phyloP scores from a whole-genome alignment of 2,888 invertebrate genomes.

The Adelphocoris suturalis region DNA sequence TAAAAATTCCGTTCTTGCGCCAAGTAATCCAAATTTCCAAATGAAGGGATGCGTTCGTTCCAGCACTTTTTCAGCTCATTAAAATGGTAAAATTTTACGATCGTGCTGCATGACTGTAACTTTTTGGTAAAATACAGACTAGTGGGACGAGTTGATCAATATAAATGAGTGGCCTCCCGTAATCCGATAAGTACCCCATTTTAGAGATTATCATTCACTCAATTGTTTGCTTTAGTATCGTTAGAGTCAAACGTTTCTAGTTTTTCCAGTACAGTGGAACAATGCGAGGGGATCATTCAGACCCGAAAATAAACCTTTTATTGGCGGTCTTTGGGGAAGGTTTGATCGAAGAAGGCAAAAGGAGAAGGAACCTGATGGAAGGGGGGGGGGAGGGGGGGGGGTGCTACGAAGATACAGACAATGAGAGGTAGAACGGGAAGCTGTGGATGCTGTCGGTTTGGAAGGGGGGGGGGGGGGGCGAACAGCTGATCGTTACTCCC shows the following conservation, averaged over 20 bases:
- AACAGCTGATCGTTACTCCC: constrained; percentile 70
- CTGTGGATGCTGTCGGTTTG: background rate
- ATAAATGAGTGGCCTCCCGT: too few species aligned
- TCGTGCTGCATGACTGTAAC: too few species aligned
- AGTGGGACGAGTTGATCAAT: too few species aligned
- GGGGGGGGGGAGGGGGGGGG: background rate
- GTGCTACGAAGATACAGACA: constrained; percentile 33
- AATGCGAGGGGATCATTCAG: background rate
- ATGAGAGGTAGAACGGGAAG: constrained; percentile 20
- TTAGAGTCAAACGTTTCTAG: background rate
- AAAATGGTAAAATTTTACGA: too few species aligned
- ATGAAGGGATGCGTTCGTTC: too few species aligned
- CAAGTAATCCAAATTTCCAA: too few species aligned
- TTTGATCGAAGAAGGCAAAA: constrained; percentile 20
- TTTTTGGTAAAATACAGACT: too few species aligned
- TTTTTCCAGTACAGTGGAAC: background rate
- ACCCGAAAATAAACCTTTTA: constrained; percentile 13
- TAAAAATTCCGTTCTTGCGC: too few species aligned
- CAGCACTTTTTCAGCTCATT: too few species aligned
- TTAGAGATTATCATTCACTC: too few species aligned
- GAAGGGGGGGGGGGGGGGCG: background rate
- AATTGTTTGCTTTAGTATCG: too few species aligned
- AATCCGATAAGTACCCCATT: too few species aligned
- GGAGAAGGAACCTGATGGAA: background rate
- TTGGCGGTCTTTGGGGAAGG: constrained; percentile 7